Evolutionary conservation across 2,113 vertebrate species (phyloP).

Genomic region (Ondatra zibethicus): DNA sequence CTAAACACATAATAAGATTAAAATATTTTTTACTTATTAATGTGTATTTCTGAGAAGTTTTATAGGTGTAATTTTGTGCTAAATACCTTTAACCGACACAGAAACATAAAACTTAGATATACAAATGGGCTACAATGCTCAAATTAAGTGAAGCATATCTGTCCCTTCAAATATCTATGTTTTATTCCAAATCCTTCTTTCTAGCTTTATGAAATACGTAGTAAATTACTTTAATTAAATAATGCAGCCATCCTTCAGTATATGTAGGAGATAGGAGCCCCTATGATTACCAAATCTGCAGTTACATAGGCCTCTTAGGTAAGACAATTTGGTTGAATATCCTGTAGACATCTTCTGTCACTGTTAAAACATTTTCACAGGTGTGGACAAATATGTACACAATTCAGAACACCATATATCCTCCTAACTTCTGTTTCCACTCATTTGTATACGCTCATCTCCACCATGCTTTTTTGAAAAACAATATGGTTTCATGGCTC

Average conservation of each 20-base stretch:
- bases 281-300: not conserved
- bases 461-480: not conserved
- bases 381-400: not conserved
- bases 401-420: not conserved
- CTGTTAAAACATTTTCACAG: not conserved
- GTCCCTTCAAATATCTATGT: not conserved
- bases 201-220: not conserved
- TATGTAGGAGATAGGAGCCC: not conserved
- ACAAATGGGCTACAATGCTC: not conserved
- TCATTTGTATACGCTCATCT: slow-evolving; percentile 7
- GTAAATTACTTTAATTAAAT: not conserved
- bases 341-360: not conserved
- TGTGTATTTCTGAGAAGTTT: not conserved
- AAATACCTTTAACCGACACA: not conserved
- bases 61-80: not conserved
- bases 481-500: not conserved
- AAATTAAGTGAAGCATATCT: not conserved
- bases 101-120: not conserved
- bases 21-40: not conserved
- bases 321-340: not conserved
- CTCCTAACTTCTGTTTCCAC: not conserved
- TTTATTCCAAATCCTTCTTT: not conserved
- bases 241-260: not conserved
- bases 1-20: slow-evolving; percentile 28
- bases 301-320: not conserved